Evolutionary conservation across 2,797 vertebrate genomes (phyloP).

Genomic region (Sciurus carolinensis): DNA sequence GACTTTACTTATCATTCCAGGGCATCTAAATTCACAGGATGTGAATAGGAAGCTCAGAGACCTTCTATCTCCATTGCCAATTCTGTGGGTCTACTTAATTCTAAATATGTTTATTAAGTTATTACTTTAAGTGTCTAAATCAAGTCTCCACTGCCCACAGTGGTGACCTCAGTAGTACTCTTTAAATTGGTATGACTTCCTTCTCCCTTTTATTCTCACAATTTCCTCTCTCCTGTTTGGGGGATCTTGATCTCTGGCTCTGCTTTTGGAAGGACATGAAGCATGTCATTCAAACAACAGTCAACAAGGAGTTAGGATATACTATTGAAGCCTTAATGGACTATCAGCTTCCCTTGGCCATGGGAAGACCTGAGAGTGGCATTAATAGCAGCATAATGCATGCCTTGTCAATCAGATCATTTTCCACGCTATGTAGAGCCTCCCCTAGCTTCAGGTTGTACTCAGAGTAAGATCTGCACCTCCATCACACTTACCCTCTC

Average conservation of each 20-base stretch:
- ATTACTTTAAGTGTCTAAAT: background rate
- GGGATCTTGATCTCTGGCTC: background rate
- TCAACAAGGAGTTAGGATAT: background rate
- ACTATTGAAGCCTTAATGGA: background rate
- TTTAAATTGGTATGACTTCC: background rate
- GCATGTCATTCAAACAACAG: background rate
- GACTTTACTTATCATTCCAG: background rate
- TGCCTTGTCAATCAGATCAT: background rate
- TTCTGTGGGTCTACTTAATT: background rate
- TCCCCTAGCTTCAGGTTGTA: background rate
- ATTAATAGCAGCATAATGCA: background rate
- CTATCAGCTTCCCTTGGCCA: background rate
- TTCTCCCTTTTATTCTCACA: background rate
- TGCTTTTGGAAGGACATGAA: background rate
- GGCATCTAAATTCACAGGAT: background rate
- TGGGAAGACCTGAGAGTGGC: background rate
- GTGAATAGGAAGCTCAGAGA: background rate
- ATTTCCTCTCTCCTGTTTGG: background rate
- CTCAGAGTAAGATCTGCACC: background rate
- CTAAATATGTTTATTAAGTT: background rate
- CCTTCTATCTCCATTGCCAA: background rate
- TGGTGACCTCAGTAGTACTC: background rate
- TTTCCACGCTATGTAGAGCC: accelerated
- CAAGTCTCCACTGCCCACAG: background rate
- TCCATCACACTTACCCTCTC: background rate